These are phyloP conservation scores for Amiota minor DNA, from an alignment of 2,888 invertebrate species.

Conservation along the genomic window DNA sequence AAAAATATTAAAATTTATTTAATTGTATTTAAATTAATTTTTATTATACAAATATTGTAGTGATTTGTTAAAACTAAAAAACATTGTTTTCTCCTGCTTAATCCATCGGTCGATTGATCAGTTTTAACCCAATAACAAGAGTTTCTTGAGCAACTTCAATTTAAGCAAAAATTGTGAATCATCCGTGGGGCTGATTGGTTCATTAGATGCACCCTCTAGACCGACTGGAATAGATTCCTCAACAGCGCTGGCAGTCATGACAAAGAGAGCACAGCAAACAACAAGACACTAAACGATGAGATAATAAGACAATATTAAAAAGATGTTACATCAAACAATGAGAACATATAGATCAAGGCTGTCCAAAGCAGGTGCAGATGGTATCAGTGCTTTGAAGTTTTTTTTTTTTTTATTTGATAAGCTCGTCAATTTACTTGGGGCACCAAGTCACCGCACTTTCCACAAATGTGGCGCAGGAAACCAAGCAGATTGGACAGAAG, in stretches of 20 bases:
- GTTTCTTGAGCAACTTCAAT: slow-evolving; percentile 64
- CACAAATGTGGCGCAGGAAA: too few species aligned
- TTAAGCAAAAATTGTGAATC: slow-evolving; percentile 65
- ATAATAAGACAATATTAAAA: slow-evolving; percentile 10
- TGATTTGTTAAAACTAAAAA: slow-evolving; percentile 12
- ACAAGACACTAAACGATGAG: slow-evolving; percentile 57
- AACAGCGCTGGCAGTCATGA: slow-evolving; percentile 58
- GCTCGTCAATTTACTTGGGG: too few species aligned
- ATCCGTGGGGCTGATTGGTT: slow-evolving; percentile 60
- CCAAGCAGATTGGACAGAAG: too few species aligned
- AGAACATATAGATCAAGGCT: not conserved
- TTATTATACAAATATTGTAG: not conserved
- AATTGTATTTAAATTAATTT: not conserved
- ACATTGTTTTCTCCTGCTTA: not conserved
- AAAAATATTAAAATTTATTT: not conserved
- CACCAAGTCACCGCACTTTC: too few species aligned
- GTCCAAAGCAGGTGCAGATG: too few species aligned
- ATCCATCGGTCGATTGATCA: too few species aligned
- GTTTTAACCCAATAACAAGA: slow-evolving; percentile 63
- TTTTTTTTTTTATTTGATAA: too few species aligned
- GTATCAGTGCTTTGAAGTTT: too few species aligned
- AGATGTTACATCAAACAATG: not conserved
- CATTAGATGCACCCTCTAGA: slow-evolving; percentile 62
- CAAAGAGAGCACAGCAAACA: slow-evolving; percentile 60
- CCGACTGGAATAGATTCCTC: slow-evolving; percentile 68